These are phyloP conservation scores for Theristicus caerulescens DNA, from an alignment of 2,113 vertebrate species.

Conservation along the genomic window DNA sequence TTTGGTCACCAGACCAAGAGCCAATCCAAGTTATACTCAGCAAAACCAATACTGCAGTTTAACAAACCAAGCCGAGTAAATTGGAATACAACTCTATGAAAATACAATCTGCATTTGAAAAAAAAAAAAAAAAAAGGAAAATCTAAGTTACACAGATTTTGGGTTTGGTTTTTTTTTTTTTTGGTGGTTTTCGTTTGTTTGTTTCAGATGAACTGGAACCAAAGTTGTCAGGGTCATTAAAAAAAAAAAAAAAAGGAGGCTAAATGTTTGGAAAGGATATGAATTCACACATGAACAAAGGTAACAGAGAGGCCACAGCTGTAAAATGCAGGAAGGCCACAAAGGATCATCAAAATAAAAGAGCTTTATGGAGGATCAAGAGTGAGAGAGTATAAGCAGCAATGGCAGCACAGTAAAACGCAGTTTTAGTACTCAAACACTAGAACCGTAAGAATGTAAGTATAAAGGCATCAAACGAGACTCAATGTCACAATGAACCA, in stretches of 20 bases:
- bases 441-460: slow-evolving; percentile 34
- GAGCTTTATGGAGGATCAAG: slow-evolving; percentile 51
- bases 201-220: slow-evolving; percentile 62
- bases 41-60: slow-evolving; percentile 47
- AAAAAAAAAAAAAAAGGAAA: slow-evolving; percentile 9
- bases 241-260: slow-evolving; percentile 10
- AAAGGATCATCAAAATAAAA: slow-evolving; percentile 64
- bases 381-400: slow-evolving; percentile 58
- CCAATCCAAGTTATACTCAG: slow-evolving; percentile 58
- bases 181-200: background rate
- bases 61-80: slow-evolving; percentile 64
- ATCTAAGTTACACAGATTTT: slow-evolving; percentile 10
- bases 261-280: slow-evolving; percentile 77
- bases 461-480: slow-evolving; percentile 39
- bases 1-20: slow-evolving; percentile 51
- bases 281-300: slow-evolving; percentile 66
- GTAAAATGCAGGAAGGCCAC: slow-evolving; percentile 66
- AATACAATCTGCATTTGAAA: slow-evolving; percentile 80
- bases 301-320: slow-evolving; percentile 66
- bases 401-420: slow-evolving; percentile 66
- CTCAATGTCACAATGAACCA: slow-evolving; percentile 38
- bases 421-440: slow-evolving; percentile 60
- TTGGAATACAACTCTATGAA: slow-evolving; percentile 23
- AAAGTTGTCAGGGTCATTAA: slow-evolving; percentile 33
- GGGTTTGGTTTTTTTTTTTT: background rate